Evolutionary conservation across 2,888 invertebrate genomes (phyloP), one percentile per base, ranked within the genome.

Genomic region (Orthonychiurus folsomi): DNA sequence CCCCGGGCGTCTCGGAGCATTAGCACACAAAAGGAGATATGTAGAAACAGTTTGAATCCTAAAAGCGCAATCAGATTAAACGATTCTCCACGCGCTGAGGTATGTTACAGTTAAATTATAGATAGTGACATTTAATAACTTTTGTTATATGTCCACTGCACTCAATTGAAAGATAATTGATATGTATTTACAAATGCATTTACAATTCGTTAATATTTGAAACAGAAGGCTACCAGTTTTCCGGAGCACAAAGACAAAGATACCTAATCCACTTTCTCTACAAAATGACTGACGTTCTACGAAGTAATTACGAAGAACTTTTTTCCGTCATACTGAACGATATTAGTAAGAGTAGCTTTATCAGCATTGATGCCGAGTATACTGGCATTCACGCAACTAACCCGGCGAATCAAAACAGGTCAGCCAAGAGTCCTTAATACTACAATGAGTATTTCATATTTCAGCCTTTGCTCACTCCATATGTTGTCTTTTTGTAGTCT

Each of bases 401-500:
- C 37, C 5, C 5, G 37, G 37, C 5, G 15, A 15, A 37, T 37
- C 9, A 15, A 15, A 37, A 37, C 37, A 37, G 37, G 37, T 37
- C 5, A 37, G 37, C 15, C 15, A 37, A 37, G 15, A 9, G 37
- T 5, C 5, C 37, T 9, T 37, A 15, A 37, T 37, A 37, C 37
- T 37, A 15, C 5, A 9, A 37, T 15, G 5, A 15, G 15, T 37
- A 37, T 9, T 37, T 37, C 9, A 37, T 37, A 37, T 37, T 37
- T 5, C 15, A 9, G 15, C 15, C 5, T 9, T 9, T 15, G 9
- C 37, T 15, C 9, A 37, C 37, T 15, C 15, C 5, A 37, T 37
- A 37, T 37, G 5, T 5, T 9, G 67, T 69, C 62, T 66, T 66
- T 61, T 79, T 80, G 63, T 74, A 85, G 85, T 73, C 75, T 85